phyloP scores from a whole-genome alignment of 2,113 vertebrate species.

The Sus scrofa region DNA sequence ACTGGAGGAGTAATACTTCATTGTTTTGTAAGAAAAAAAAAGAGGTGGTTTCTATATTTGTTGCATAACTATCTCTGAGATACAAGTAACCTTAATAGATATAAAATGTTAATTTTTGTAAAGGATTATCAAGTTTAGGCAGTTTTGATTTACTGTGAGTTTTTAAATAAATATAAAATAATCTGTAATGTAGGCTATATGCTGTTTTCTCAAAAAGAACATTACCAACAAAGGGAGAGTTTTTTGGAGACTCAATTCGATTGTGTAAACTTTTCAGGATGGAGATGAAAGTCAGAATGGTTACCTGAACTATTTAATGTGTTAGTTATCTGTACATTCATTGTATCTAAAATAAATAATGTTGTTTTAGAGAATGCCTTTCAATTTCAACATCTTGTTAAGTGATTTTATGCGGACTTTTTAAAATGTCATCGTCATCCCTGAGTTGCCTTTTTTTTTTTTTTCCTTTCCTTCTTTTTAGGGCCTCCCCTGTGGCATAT shows the following conservation, averaged over 20 bases:
- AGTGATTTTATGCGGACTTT: neutral
- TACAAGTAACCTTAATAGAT: neutral
- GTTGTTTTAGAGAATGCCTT: neutral
- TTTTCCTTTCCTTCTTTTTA: neutral
- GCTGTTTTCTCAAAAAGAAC: neutral
- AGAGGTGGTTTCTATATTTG: neutral
- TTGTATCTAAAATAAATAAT: neutral
- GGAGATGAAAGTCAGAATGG: neutral
- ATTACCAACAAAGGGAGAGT: neutral
- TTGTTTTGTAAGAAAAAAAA: neutral
- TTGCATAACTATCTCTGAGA: neutral
- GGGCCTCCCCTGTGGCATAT: no score
- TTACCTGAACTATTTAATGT: conserved; percentile 9
- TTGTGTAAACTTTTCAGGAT: neutral
- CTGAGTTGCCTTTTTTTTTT: neutral
- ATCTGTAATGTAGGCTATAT: neutral
- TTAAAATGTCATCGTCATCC: neutral
- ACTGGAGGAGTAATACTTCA: neutral
- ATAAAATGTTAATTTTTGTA: neutral
- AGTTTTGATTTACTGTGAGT: neutral
- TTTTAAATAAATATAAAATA: neutral
- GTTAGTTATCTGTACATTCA: neutral
- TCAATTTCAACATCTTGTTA: neutral
- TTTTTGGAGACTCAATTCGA: neutral
- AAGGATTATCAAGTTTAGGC: neutral